A percentile compares a stretch with the other conserved stretches of the same genome.
Evolutionary conservation across 1,140 invertebrate species (phyloP).

Genomic region (Solenopsis fugax): DNA sequence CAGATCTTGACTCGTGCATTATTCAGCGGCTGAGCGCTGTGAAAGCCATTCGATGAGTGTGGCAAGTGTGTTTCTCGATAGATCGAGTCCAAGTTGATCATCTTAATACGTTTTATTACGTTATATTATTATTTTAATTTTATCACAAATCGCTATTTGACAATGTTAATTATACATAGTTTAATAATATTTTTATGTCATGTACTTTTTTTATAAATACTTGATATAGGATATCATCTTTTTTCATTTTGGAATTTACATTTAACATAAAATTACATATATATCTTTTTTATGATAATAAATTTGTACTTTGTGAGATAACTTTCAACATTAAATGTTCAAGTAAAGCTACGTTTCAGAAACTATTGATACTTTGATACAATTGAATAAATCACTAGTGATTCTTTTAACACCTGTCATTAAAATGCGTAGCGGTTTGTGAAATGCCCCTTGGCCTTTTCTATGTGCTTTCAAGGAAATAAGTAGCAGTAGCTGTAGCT

Average conservation of each 20-base stretch:
- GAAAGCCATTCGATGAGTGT: constrained; percentile 31
- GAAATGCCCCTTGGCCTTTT: background rate
- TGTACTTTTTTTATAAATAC: background rate
- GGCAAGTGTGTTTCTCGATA: constrained; percentile 20
- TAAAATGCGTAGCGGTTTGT: constrained; percentile 17
- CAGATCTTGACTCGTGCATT: constrained; percentile 71
- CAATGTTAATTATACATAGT: background rate
- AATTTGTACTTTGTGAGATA: background rate
- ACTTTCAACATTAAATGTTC: background rate
- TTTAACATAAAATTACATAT: background rate
- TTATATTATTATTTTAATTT: background rate
- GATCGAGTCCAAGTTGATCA: background rate
- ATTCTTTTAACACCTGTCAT: constrained; percentile 16
- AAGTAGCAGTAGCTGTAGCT: background rate
- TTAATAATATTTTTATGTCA: background rate
- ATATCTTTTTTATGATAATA: background rate
- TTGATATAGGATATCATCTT: background rate
- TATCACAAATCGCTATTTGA: background rate
- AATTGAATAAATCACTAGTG: background rate
- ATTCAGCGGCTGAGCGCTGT: constrained; percentile 55
- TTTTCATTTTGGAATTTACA: background rate
- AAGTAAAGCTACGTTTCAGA: background rate
- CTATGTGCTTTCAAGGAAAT: background rate
- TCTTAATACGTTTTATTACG: background rate
- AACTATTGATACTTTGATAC: background rate